phyloP scores from a whole-genome alignment of 2,888 invertebrate species.

The Cantharis lateralis region DNA sequence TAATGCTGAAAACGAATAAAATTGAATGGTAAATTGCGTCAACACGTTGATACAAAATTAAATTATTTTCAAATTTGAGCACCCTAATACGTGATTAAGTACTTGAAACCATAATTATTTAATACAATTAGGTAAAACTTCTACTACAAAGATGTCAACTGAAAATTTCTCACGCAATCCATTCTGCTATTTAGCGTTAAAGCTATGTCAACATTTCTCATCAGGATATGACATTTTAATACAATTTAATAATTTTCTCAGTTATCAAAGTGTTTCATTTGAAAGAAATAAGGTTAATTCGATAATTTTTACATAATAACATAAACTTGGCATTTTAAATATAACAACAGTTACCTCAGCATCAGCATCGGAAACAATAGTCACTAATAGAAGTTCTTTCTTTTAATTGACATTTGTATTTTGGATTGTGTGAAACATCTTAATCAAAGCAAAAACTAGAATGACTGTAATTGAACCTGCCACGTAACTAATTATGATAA shows the following conservation, averaged over 20 bases:
- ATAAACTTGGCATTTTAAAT: background rate
- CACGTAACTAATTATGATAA: background rate
- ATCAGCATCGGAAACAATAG: background rate
- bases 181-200: background rate
- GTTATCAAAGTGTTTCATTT: background rate
- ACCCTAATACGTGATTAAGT: background rate
- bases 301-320: background rate
- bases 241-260: background rate
- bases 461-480: background rate
- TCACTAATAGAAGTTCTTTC: background rate
- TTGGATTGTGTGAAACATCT: background rate
- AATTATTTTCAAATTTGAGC: background rate
- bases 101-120: background rate
- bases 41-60: background rate
- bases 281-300: background rate
- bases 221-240: background rate
- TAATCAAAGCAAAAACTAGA: background rate
- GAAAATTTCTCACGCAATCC: background rate
- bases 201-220: background rate
- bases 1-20: background rate
- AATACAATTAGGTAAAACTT: background rate
- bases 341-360: background rate
- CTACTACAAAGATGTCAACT: background rate
- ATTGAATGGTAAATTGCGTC: background rate
- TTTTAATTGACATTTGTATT: background rate